These are phyloP conservation scores for Ypsolopha sequella DNA, from an alignment of 2,888 invertebrate species.

Conservation along the genomic window DNA sequence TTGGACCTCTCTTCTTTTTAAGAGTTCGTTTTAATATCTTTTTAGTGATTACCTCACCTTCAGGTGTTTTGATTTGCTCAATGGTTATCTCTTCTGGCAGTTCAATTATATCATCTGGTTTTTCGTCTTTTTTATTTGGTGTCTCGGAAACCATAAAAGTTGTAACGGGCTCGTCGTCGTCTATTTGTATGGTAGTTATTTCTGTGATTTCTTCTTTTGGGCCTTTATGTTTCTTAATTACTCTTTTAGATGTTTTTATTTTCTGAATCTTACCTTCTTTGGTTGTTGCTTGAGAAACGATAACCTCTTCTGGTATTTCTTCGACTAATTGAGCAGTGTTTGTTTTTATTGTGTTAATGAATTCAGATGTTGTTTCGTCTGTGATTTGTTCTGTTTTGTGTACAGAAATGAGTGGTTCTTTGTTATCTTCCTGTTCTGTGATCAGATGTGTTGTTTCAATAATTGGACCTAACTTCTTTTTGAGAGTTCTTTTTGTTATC, in stretches of 20 bases:
- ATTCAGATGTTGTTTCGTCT: constrained; percentile 7
- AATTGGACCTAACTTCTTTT: constrained; percentile 24
- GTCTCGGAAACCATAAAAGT: constrained; percentile 29
- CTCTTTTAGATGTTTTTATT: constrained; percentile 30
- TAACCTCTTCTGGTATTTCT: constrained; percentile 38
- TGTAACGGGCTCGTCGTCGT: constrained; percentile 32
- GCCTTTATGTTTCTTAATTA: constrained; percentile 24
- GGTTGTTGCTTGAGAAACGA: constrained; percentile 29
- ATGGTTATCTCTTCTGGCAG: constrained; percentile 34
- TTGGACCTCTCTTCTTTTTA: constrained; percentile 36
- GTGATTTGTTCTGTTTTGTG: constrained; percentile 9
- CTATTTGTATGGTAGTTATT: constrained; percentile 23
- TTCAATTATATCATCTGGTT: constrained; percentile 18
- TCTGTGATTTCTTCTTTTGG: constrained; percentile 23
- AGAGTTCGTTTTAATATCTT: constrained; percentile 23
- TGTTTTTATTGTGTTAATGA: constrained; percentile 9
- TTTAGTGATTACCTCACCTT: constrained; percentile 19
- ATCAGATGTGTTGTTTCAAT: constrained; percentile 28
- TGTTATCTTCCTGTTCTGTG: constrained; percentile 24
- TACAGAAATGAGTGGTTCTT: constrained; percentile 17
- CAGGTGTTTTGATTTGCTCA: constrained; percentile 10
- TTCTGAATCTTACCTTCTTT: constrained; percentile 21
- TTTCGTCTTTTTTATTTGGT: constrained; percentile 21
- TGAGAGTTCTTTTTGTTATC: constrained; percentile 22
- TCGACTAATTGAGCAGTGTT: constrained; percentile 14